Conservation (phyloP, 2,113 vertebrate genomes). For the Bambusicola thoracicus region DNA sequence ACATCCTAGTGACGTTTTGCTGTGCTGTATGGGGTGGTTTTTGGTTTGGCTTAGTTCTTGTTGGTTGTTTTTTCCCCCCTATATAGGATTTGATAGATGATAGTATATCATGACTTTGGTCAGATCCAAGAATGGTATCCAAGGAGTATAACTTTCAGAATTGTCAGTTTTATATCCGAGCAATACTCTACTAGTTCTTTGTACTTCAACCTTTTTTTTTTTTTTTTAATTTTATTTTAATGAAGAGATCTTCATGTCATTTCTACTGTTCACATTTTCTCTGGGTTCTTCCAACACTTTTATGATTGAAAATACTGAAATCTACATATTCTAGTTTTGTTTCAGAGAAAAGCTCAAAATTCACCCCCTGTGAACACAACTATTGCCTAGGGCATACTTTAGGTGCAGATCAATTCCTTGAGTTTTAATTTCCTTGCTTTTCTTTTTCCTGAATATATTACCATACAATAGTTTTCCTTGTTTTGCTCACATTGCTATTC, state of each 20-base stretch:
- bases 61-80: not conserved
- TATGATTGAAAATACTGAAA: not conserved
- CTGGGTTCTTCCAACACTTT: not conserved
- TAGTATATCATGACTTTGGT: not conserved
- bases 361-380: not conserved
- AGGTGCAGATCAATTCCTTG: not conserved
- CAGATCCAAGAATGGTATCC: not conserved
- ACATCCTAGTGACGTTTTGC: not conserved
- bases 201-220: not conserved
- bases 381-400: not conserved
- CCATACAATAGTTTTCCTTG: fast-evolving
- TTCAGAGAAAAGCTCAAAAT: not conserved
- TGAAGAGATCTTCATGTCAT: not conserved
- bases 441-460: not conserved
- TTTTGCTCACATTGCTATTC: not conserved
- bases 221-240: not conserved
- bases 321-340: not conserved
- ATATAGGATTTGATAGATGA: not conserved
- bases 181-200: not conserved
- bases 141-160: not conserved
- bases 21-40: not conserved
- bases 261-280: not conserved
- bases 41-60: not conserved
- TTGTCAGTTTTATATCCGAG: not conserved
- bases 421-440: not conserved